Base-by-base conservation (phyloP, 2,113 vertebrate genomes). In the Rhinichthys klamathensis region DNA sequence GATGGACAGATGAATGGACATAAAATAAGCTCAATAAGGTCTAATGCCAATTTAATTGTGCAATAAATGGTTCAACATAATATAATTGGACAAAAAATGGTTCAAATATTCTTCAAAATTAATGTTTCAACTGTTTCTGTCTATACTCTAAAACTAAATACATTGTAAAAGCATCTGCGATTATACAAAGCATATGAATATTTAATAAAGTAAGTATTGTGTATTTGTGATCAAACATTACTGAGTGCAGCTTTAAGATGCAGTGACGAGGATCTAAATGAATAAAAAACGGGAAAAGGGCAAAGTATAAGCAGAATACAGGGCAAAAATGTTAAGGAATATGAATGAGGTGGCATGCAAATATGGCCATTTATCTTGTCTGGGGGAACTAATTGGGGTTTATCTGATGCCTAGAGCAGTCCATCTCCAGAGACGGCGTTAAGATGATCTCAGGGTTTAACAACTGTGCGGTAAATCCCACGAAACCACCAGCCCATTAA, bases 391-490 rank as follows among this genome's bases (percentile, higher is more conserved):
- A 83, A 83, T 56, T 60, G 81, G 81, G 32, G 87, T 89, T 90
- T 87, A 91, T 89, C 88, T 91, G 90, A 83, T 89, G 88, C 70
- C 84, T 84, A 85, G 86, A 89, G 90, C 89, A 85, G 88, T 92
- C 90, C 76, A 90, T 92, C 91, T 92, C 87, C 73, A 82, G 15
- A 86, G 91, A 92, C 89, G 87, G 88, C 49, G 3, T 89, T 92
- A 91, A 87, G 86, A 89, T 16, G 85, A 78, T 88, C 80, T 75
- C 51, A 51, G 21, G 78, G 78, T 86, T 86, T 77, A 87, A 91
- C 80, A 78, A 75, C 75, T 72, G 35, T n/a, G 32, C 78, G 84
- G 65, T 85, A 87, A 90, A 91, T 89, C 75, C 27, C 77, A 85
- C 49, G 60, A 81, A 85, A 72, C 65, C 56, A 41, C 27, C 80